Evolutionary conservation across 2,113 vertebrate species (phyloP).

Genomic region (Microtus richardsoni): DNA sequence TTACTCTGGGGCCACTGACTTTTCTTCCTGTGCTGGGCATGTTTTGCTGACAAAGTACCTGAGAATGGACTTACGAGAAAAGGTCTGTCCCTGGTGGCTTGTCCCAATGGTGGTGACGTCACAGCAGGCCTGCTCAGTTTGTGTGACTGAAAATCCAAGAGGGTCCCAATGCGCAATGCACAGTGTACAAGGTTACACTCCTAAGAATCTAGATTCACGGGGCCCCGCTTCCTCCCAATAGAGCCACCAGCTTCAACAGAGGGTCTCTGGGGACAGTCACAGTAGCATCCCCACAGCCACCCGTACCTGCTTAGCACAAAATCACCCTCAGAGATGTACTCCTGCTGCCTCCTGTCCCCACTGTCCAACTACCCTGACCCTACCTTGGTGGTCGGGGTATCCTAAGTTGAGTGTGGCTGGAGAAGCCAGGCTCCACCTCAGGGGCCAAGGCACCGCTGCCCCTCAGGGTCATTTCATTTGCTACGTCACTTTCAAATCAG

Average conservation of each 20-base stretch:
- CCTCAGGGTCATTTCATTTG: not conserved
- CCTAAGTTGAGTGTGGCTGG: not conserved
- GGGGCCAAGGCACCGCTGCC: not conserved
- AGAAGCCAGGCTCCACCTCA: not conserved
- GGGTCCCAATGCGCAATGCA: not conserved
- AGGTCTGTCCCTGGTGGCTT: too few species aligned
- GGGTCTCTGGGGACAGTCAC: not conserved
- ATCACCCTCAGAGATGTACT: too few species aligned
- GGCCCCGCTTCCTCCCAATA: not conserved
- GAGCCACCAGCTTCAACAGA: not conserved
- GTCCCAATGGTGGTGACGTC: too few species aligned
- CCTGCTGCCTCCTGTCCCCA: not conserved
- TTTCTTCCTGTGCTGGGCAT: not conserved
- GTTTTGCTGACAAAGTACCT: not conserved
- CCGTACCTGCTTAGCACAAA: too few species aligned
- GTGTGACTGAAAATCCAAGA: not conserved
- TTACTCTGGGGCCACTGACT: not conserved
- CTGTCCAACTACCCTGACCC: too few species aligned
- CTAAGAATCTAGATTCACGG: too few species aligned
- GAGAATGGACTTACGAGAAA: not conserved
- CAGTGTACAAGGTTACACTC: not conserved
- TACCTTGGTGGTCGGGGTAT: not conserved
- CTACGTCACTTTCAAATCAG: not conserved
- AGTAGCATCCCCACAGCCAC: not conserved
- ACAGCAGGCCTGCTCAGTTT: not conserved